Evolutionary conservation across 2,797 vertebrate species (phyloP).

Genomic region (Mallotus villosus): DNA sequence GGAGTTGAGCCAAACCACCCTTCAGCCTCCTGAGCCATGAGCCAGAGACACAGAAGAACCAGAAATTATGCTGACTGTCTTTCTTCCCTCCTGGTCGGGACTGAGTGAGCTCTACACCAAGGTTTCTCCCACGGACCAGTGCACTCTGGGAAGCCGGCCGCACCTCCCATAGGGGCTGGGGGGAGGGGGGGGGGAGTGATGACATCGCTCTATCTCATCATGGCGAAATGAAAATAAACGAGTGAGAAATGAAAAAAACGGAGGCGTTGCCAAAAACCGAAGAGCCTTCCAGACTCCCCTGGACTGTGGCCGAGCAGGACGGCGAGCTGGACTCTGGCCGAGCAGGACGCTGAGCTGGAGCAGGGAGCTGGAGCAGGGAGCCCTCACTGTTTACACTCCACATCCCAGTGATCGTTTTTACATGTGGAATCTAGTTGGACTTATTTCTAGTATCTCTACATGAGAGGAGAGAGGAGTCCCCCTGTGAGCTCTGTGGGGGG

Average conservation of each 20-base stretch:
- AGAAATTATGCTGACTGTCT: not conserved
- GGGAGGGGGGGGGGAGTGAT: conserved; percentile 44
- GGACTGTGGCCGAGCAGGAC: conserved; percentile 6
- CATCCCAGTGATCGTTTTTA: too few relatives aligned
- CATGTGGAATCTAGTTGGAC: too few relatives aligned
- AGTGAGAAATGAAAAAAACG: conserved; percentile 42
- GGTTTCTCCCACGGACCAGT: conserved; percentile 59
- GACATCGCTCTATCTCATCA: conserved; percentile 67
- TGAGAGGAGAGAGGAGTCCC: too few relatives aligned
- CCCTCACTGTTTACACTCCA: too few relatives aligned
- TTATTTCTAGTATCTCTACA: too few relatives aligned
- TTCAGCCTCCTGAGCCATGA: not conserved
- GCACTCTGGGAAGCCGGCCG: conserved; percentile 61
- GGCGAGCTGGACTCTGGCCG: not conserved
- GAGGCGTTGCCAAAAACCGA: conserved; percentile 55
- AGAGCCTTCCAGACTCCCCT: conserved; percentile 43
- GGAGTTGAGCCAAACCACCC: too few relatives aligned
- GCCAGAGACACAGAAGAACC: not conserved
- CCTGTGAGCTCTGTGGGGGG: too few relatives aligned
- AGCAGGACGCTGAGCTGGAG: too few relatives aligned
- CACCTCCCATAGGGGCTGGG: conserved; percentile 58
- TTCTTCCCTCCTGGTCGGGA: conserved; percentile 27
- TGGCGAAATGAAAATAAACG: conserved; percentile 70
- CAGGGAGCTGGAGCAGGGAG: not conserved
- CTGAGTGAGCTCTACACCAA: conserved; percentile 48